These are phyloP conservation scores for Montipora foliosa DNA, from an alignment of 64 coral and sea anemone genomes.

Conservation along the genomic window DNA sequence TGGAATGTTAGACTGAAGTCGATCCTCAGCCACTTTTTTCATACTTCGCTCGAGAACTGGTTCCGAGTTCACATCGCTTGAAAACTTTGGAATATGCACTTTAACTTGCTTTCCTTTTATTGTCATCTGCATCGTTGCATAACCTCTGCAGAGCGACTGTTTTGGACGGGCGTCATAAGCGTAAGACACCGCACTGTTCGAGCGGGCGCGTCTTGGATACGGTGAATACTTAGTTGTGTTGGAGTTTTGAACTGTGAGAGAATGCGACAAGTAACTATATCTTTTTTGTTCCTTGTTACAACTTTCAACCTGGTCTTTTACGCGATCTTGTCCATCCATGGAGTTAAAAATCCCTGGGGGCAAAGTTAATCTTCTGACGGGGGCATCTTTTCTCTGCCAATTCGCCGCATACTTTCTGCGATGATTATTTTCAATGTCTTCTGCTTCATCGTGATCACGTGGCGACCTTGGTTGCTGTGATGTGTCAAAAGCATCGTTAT, in stretches of 20 bases:
- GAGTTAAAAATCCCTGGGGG: neutral
- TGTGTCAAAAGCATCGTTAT: neutral
- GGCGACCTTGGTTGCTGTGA: neutral
- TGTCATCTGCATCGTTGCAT: constrained; percentile 86
- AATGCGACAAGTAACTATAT: neutral
- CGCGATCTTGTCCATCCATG: neutral
- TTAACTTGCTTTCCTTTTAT: constrained; percentile 83
- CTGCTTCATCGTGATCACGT: neutral
- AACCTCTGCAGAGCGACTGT: constrained; percentile 55
- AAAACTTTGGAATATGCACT: constrained; percentile 73
- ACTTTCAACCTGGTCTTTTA: neutral
- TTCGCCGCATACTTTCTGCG: neutral
- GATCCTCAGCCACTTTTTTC: constrained; percentile 23
- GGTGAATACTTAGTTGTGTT: neutral
- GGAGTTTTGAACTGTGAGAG: neutral
- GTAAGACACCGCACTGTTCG: constrained; percentile 10
- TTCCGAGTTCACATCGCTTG: constrained; percentile 19
- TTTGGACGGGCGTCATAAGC: constrained; percentile 60
- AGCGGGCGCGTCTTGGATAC: neutral
- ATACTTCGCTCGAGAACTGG: neutral
- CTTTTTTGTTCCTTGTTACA: neutral
- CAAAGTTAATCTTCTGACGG: neutral
- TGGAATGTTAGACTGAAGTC: neutral
- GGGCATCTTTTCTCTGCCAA: neutral
- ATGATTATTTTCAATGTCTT: neutral